Evolutionary conservation across 2,797 vertebrate genomes (phyloP).

Genomic region (Tinamus major): DNA sequence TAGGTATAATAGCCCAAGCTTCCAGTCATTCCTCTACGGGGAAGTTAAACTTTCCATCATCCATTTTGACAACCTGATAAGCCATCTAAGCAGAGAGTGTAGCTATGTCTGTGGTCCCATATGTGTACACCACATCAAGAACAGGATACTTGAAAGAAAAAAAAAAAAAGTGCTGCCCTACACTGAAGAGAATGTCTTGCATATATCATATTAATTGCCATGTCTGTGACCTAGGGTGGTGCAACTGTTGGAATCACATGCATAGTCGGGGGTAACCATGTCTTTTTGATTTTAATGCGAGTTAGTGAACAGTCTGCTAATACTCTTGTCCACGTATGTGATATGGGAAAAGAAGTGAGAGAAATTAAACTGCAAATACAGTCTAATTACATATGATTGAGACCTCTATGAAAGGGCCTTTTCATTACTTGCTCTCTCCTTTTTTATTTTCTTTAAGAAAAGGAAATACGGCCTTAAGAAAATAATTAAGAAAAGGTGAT

Average conservation of each 20-base stretch:
- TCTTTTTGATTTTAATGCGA: not conserved
- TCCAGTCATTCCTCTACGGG: not conserved
- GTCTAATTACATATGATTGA: constrained; percentile 36
- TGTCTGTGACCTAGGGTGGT: not conserved
- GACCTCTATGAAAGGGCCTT: not conserved
- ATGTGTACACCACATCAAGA: not conserved
- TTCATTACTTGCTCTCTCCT: constrained; percentile 1
- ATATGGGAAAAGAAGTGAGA: constrained; percentile 26
- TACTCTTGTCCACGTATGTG: not conserved
- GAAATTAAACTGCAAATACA: constrained; percentile 10
- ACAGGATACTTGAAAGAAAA: not conserved
- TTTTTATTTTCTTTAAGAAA: not conserved
- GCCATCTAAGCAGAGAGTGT: not conserved
- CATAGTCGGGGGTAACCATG: not conserved
- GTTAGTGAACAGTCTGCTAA: not conserved
- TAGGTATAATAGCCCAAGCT: constrained; percentile 66
- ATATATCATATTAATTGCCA: not conserved
- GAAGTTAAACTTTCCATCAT: not conserved
- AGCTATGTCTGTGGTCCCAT: not conserved
- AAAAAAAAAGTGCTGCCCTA: not conserved
- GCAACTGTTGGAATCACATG: not conserved
- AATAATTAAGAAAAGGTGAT: no score
- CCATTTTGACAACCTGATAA: not conserved
- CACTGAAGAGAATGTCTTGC: not conserved
- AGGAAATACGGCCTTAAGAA: no score